Evolutionary conservation across 2,113 vertebrate species (phyloP), one percentile per base, ranked within the genome.

Genomic region (Erythrocebus patas): DNA sequence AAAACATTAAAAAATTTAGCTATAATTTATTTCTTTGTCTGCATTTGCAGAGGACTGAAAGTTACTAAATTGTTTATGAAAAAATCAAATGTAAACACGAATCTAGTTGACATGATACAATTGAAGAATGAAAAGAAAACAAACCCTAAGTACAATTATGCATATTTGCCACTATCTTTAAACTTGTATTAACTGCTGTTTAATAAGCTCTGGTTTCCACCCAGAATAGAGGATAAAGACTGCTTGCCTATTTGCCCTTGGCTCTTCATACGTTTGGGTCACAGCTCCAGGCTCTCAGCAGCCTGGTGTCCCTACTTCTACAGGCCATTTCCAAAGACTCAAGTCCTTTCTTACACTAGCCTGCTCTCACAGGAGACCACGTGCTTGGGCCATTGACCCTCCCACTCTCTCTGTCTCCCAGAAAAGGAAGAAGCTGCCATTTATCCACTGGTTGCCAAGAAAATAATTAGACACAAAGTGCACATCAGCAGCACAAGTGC

Each of bases 51-150:
- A 91, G 55, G 38, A 88, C 73, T 64, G 88, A 30, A 64, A 45
- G 23, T 79, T 27, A 52, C 23, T 92, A 40, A 89, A 25, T 66
- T n/a, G 17, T 90, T 57, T 43, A 64, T 25, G 55, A 80, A 59
- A 89, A 87, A 61, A 64, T 78, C 76, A 85, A 81, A 89, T 32
- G 55, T 32, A 89, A 96, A 89, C 64, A 45, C 55, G 16, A 16
- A 92, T 84, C 82, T 50, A 68, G 59, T 23, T 68, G n/a, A 35
- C 20, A 38, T 43, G 72, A 93, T 57, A 57, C 3, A 57, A 76
- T 35, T 83, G 61, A 95, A 87, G 66, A 82, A 93, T 80, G 8
- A 81, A 64, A 96, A 73, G 48, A 64, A 81, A 92, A 48, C 27
- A 80, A 92, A 40, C 32, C 40, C 20, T 4, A 73, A 32, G 13